Percentiles rank a stretch among this genome's conserved stretches.
Evolutionary conservation across 1,140 invertebrate genomes (phyloP).

Genomic region (Amyelois transitella): DNA sequence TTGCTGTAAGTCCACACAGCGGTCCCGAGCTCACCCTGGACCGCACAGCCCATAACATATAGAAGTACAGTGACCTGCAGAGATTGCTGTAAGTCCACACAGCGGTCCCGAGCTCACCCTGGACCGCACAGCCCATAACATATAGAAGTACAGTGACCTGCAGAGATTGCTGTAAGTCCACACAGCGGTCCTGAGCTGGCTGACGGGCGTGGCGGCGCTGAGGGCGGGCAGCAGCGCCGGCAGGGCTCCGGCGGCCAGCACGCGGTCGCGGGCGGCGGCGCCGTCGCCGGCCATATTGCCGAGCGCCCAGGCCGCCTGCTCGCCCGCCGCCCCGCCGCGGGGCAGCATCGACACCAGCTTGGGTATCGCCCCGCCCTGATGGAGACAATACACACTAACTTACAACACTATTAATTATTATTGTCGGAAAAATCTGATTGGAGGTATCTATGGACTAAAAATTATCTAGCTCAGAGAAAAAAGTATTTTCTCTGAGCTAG

Average conservation of each 20-base stretch:
- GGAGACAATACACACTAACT: no score
- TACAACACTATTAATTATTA: no score
- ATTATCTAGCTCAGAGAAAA: no score
- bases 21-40: no score
- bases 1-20: no score
- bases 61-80: conserved; percentile 40
- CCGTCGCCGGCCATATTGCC: conserved; percentile 98
- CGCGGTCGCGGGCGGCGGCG: conserved; percentile 82
- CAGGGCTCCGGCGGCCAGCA: conserved; percentile 79
- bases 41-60: no score
- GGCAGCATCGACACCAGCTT: conserved; percentile 86
- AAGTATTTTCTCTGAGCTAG: no score
- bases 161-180: conserved; percentile 94
- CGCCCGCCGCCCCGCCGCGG: conserved; percentile 87
- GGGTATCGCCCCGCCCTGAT: conserved; percentile 88
- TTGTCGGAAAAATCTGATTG: no score
- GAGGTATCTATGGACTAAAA: no score
- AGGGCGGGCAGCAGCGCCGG: conserved; percentile 81
- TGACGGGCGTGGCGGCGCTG: conserved; percentile 59
- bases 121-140: conserved; percentile 61
- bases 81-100: conserved; percentile 96
- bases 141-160: conserved; percentile 48
- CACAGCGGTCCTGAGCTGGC: conserved; percentile 79
- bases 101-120: conserved; percentile 77
- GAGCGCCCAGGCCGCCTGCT: conserved; percentile 98